These are phyloP conservation scores for Limulus polyphemus DNA, from an alignment of 2,888 invertebrate species.

Conservation along the genomic window DNA sequence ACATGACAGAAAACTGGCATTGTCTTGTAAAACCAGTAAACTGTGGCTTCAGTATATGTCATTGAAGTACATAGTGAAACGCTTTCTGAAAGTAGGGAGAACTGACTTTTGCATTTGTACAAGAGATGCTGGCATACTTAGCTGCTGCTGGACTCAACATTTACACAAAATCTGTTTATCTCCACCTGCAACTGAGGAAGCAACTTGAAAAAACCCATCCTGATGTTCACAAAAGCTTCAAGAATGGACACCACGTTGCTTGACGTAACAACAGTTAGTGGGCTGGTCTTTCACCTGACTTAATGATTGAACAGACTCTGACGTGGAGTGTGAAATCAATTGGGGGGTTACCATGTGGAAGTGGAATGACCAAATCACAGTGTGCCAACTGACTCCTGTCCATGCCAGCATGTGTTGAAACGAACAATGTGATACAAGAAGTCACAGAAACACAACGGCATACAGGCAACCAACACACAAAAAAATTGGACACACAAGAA, in stretches of 20 bases:
- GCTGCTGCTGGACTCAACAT: constrained; percentile 31
- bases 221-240: background rate
- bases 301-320: constrained; percentile 9
- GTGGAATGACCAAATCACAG: constrained; percentile 4
- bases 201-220: constrained; percentile 20
- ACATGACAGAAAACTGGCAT: no score
- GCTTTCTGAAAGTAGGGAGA: constrained; percentile 1
- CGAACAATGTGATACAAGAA: background rate
- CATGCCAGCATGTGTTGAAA: constrained; percentile 1
- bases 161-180: constrained; percentile 35
- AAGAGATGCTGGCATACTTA: constrained; percentile 1
- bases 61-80: background rate
- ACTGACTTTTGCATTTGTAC: background rate
- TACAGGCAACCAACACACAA: no score
- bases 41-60: constrained; percentile 4
- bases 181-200: constrained; percentile 37
- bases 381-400: constrained; percentile 3
- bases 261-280: constrained; percentile 4
- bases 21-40: background rate
- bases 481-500: no score
- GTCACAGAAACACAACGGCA: no score
- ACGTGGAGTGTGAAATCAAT: constrained; percentile 7
- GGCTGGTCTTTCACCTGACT: constrained; percentile 11
- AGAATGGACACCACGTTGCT: constrained; percentile 2
- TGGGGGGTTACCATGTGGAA: constrained; percentile 8